Conservation (phyloP, 2,113 vertebrate genomes). For the Castor canadensis region DNA sequence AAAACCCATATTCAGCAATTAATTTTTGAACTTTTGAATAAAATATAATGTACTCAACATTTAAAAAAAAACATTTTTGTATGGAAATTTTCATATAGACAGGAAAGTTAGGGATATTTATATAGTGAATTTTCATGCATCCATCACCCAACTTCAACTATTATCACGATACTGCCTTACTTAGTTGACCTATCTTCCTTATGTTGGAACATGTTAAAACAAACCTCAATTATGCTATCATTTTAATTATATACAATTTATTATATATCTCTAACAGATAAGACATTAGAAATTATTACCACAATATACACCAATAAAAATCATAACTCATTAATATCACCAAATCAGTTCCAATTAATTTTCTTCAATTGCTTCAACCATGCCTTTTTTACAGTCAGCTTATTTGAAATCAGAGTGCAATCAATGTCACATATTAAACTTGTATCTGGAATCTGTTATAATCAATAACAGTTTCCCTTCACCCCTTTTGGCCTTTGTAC, state of each 20-base stretch:
- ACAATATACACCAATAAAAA: background rate
- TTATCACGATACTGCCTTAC: background rate
- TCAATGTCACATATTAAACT: background rate
- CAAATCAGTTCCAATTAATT: background rate
- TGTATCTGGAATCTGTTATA: background rate
- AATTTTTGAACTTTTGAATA: slow-evolving; percentile 1
- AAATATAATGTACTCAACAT: background rate
- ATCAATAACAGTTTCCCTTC: background rate
- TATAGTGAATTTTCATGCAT: background rate
- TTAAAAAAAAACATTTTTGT: background rate
- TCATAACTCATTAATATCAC: background rate
- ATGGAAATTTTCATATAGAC: background rate
- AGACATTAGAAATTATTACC: background rate
- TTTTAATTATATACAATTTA: background rate
- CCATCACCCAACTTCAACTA: background rate
- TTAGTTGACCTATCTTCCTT: background rate
- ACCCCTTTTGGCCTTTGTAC: background rate
- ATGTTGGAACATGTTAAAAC: background rate
- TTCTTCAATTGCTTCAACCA: background rate
- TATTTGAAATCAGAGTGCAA: background rate
- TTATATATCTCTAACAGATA: background rate
- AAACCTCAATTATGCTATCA: background rate
- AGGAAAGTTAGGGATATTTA: background rate
- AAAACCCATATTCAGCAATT: background rate
- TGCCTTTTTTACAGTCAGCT: background rate